Evolutionary conservation across 2,113 vertebrate species (phyloP).

Genomic region (Eclectus roratus): DNA sequence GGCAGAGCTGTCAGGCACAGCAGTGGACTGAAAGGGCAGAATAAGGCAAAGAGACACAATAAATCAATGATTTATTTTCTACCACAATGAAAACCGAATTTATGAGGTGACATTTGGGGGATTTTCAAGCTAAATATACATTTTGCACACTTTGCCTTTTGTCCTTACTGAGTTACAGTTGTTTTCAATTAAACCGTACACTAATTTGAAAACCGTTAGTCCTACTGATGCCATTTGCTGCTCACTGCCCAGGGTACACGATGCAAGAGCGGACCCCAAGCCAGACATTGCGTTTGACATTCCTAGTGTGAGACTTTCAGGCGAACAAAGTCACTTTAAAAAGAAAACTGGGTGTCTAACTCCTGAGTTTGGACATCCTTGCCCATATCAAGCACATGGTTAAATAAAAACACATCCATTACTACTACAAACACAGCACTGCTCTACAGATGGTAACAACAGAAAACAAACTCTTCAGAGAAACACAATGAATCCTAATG

Average conservation of each 20-base stretch:
- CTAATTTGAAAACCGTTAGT: background rate
- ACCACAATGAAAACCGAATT: background rate
- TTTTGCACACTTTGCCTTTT: background rate
- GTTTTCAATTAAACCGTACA: background rate
- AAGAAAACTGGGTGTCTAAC: background rate
- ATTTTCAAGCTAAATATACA: background rate
- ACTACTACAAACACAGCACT: background rate
- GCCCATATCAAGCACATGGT: background rate
- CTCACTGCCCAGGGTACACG: accelerated
- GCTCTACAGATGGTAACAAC: background rate
- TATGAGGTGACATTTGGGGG: background rate
- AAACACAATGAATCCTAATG: background rate
- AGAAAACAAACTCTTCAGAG: background rate
- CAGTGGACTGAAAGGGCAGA: background rate
- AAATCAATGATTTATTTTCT: background rate
- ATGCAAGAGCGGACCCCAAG: background rate
- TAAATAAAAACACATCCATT: background rate
- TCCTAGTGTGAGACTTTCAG: background rate
- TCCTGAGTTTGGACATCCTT: background rate
- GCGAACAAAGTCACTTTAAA: background rate
- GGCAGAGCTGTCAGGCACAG: background rate
- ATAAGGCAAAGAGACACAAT: background rate
- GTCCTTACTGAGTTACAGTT: background rate
- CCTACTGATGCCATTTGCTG: background rate
- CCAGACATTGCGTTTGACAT: background rate